Base-by-base conservation (phyloP, 1,140 invertebrate species). In the Hestina assimilis region DNA sequence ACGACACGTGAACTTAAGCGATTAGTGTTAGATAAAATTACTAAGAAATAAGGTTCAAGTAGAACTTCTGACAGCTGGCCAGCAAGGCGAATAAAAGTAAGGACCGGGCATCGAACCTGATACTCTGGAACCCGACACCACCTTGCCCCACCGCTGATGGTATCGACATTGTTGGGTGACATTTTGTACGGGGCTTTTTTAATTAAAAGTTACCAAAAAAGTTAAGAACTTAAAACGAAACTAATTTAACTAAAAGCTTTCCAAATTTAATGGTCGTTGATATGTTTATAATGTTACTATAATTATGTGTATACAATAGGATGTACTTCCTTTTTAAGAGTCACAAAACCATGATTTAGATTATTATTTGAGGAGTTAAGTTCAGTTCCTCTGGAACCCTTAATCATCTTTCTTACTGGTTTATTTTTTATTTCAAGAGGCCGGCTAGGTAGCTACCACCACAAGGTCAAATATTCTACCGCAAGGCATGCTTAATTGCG, bases 41-140 rank as follows among this genome's bases (percentile, higher is more conserved):
- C 45, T 45, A 55, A 51, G 8, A 43, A 35, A 43, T 57, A 47
- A 59, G 47, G 56, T 58, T 51, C 53, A 63, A 61, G 66, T 68
- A 65, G 55, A 66, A 58, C 48, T 52, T 23, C 43, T 52, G 64
- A 64, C 74, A 77, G 72, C 70, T 80, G 76, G 69, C 42, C 40
- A 50, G 52, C 42, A 71, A 62, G 65, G 61, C 59, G 63, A 66
- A 60, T 58, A 72, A 66, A 66, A 63, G 63, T 47, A 46, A 43
- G 57, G 43, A 62, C 58, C 64, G 28, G 66, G 59, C 59, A 76
- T 68, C 58, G 58, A 79, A 79, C 74, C 52, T 50, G 72, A 79
- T 66, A 79, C 68, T 60, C 28, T 15, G 69, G 17, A 66, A 75
- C 42, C 47, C 31, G 62, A 75, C 46, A 72, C 67, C 43, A 31